A percentile compares a stretch with the other conserved stretches of the same genome.
Evolutionary conservation across 2,888 invertebrate genomes (phyloP).

Genomic region (Drosophila dives): DNA sequence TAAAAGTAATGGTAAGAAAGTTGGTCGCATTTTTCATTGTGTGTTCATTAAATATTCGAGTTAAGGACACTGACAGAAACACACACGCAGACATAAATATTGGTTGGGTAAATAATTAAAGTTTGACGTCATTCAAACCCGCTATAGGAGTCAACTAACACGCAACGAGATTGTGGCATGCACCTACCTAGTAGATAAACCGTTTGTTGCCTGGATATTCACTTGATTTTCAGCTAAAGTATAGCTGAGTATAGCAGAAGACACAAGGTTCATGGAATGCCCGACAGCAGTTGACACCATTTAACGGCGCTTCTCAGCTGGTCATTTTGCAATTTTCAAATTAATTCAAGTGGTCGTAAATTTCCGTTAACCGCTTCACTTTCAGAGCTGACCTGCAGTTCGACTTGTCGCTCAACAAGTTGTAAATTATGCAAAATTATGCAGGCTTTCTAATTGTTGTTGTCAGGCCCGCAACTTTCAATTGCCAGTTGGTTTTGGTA

Average conservation of each 20-base stretch:
- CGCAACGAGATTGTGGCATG: slow-evolving; percentile 35
- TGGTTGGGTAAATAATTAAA: slow-evolving; percentile 54
- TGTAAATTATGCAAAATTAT: slow-evolving; percentile 55
- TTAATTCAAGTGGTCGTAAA: slow-evolving; percentile 48
- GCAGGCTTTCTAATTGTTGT: slow-evolving; percentile 49
- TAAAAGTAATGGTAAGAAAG: slow-evolving; percentile 13
- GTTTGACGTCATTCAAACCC: slow-evolving; percentile 63
- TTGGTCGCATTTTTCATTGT: slow-evolving; percentile 1
- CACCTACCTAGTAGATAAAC: not conserved
- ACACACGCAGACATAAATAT: slow-evolving; percentile 14
- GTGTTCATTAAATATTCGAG: slow-evolving; percentile 25
- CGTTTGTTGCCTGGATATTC: slow-evolving; percentile 1
- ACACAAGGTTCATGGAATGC: slow-evolving; percentile 13
- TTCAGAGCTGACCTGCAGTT: slow-evolving; percentile 27
- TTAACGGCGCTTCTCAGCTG: slow-evolving; percentile 2
- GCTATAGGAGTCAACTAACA: slow-evolving; percentile 19
- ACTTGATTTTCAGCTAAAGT: not conserved
- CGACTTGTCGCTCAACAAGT: slow-evolving; percentile 53
- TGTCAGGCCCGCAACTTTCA: slow-evolving; percentile 41
- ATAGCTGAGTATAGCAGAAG: slow-evolving; percentile 7
- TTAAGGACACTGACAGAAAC: slow-evolving; percentile 8
- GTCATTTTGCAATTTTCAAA: slow-evolving; percentile 49
- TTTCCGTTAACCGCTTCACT: slow-evolving; percentile 22
- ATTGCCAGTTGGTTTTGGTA: slow-evolving; percentile 47
- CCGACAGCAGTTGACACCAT: slow-evolving; percentile 7